These are phyloP conservation scores for Stenopsyche tienmushanensis DNA, from an alignment of 1,140 invertebrate species.

Conservation along the genomic window DNA sequence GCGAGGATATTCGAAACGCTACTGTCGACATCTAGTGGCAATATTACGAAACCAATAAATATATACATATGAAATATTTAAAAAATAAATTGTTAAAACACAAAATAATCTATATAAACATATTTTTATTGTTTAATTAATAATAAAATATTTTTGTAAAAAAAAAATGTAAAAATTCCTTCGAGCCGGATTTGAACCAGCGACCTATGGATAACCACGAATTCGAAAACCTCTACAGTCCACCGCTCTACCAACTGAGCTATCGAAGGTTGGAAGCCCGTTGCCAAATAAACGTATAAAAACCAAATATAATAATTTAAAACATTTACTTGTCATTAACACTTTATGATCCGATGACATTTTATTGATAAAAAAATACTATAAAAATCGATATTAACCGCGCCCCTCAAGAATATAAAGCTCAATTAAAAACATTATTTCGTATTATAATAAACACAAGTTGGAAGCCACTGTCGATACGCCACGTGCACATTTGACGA, in stretches of 20 bases:
- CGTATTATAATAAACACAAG: neutral
- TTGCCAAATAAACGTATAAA: neutral
- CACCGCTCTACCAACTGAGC: constrained; percentile 88
- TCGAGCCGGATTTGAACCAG: constrained; percentile 72
- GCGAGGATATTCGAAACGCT: neutral
- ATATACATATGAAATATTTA: neutral
- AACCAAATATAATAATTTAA: no score
- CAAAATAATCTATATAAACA: no score
- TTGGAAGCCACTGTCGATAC: constrained; percentile 10
- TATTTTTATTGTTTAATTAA: neutral
- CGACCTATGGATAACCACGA: constrained; percentile 62
- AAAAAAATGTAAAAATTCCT: constrained; percentile 48
- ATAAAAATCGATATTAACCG: no score
- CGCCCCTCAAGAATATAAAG: no score
- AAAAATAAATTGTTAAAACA: neutral
- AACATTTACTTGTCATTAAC: no score
- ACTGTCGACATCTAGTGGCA: neutral
- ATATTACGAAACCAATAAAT: neutral
- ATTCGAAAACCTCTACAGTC: constrained; percentile 69
- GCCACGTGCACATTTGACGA: constrained; percentile 22
- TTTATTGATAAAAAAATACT: no score
- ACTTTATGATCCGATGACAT: no score
- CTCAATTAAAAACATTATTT: neutral
- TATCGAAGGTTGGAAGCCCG: constrained; percentile 64
- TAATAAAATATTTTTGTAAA: neutral